phyloP scores from a whole-genome alignment of 1,140 invertebrate genomes.

The Cheumatopsyche charites region DNA sequence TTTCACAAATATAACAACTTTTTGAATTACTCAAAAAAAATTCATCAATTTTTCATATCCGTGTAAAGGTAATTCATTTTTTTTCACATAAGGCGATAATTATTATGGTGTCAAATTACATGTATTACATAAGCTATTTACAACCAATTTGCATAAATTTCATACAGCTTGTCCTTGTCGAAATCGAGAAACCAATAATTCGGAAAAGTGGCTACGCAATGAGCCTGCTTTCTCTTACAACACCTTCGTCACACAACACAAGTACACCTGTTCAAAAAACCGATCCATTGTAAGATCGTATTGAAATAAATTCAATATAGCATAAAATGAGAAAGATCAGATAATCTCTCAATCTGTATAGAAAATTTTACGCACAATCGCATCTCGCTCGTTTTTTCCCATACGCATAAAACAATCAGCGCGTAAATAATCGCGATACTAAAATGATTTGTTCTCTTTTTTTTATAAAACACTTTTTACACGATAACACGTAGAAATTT shows the following conservation, averaged over 20 bases:
- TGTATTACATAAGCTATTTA: too few species aligned
- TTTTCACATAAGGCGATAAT: too few species aligned
- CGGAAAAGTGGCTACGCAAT: neutral
- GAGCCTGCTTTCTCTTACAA: constrained; percentile 1
- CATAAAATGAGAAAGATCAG: neutral
- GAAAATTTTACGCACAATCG: constrained; percentile 18
- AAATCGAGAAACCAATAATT: neutral
- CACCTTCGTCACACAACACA: neutral
- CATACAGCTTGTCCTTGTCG: neutral
- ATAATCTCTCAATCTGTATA: neutral
- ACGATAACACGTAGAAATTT: constrained; percentile 34
- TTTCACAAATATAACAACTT: too few species aligned
- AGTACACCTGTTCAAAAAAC: neutral
- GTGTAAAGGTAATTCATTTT: too few species aligned
- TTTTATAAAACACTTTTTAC: neutral
- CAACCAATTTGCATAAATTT: neutral
- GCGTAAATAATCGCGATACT: constrained; percentile 14
- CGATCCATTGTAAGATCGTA: neutral
- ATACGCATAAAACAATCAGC: constrained; percentile 23
- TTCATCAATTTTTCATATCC: too few species aligned
- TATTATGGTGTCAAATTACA: too few species aligned
- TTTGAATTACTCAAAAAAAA: too few species aligned
- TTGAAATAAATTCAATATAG: neutral
- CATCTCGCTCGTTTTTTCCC: neutral
- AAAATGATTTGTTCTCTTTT: neutral